Percentiles rank a stretch among this genome's conserved stretches.
phyloP scores from a whole-genome alignment of 2,113 vertebrate species.

The Elanoides forficatus region DNA sequence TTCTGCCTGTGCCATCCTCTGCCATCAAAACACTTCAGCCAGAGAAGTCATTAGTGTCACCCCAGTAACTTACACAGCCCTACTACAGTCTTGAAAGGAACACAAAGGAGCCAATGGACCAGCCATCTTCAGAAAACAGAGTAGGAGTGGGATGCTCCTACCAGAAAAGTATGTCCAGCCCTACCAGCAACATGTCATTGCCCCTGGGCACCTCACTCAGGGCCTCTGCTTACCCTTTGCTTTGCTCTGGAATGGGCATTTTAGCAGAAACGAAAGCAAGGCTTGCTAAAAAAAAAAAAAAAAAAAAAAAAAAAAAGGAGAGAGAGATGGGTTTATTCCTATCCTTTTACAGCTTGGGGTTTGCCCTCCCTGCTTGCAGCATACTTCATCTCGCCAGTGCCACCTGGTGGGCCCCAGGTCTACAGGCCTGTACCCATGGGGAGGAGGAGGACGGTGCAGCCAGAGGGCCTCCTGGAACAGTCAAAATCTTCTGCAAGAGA shows the following conservation, averaged over 20 bases:
- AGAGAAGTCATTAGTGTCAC: background rate
- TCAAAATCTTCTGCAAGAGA: background rate
- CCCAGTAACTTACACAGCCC: background rate
- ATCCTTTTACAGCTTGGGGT: background rate
- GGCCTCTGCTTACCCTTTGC: background rate
- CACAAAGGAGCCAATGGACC: background rate
- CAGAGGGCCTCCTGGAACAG: background rate
- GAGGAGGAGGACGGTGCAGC: background rate
- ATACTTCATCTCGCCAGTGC: background rate
- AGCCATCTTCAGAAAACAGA: background rate
- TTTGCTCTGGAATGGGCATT: background rate
- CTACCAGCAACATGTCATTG: background rate
- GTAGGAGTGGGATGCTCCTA: background rate
- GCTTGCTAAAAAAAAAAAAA: background rate
- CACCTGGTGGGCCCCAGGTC: background rate
- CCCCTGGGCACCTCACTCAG: rapidly evolving
- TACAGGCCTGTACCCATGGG: rapidly evolving
- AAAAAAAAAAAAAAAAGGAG: background rate
- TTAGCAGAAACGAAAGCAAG: background rate
- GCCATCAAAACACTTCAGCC: background rate
- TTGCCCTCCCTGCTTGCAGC: background rate
- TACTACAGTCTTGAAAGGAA: background rate
- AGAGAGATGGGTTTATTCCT: background rate
- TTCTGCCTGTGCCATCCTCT: background rate
- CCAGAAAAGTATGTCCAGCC: background rate